Evolutionary conservation across 2,113 vertebrate species (phyloP).

Genomic region (Chinchilla lanigera): DNA sequence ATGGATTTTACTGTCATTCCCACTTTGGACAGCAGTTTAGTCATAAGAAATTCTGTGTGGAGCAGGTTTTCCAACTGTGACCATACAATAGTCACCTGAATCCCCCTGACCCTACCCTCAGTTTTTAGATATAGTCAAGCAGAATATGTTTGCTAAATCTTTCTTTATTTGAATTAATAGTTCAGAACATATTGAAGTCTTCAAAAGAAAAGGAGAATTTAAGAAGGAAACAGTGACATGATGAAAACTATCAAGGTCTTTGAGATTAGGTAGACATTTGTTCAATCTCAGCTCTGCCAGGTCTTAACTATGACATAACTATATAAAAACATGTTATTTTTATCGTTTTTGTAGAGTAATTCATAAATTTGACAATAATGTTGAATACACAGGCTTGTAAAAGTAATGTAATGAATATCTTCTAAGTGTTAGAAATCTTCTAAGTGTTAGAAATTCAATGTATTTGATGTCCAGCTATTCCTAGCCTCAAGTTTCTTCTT

Average conservation of each 20-base stretch:
- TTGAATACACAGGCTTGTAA: neutral
- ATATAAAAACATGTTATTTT: neutral
- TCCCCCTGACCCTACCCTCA: rapidly evolving
- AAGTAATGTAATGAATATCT: neutral
- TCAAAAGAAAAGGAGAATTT: neutral
- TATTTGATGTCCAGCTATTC: neutral
- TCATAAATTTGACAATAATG: neutral
- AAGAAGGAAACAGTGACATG: neutral
- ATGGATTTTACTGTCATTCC: neutral
- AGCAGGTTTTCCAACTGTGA: neutral
- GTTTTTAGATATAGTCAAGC: neutral
- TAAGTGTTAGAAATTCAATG: neutral
- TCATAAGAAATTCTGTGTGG: neutral
- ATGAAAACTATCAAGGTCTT: neutral
- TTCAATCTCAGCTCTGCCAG: neutral
- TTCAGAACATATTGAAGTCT: neutral
- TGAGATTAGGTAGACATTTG: neutral
- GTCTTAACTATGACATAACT: neutral
- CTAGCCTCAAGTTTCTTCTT: neutral
- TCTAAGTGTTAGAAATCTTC: neutral
- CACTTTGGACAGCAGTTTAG: no score
- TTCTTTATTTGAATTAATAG: neutral
- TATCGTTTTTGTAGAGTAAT: neutral
- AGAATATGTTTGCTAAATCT: neutral
- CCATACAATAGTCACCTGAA: neutral